Base-by-base conservation (phyloP, 2,797 vertebrate genomes). In the Bovichtus variegatus region DNA sequence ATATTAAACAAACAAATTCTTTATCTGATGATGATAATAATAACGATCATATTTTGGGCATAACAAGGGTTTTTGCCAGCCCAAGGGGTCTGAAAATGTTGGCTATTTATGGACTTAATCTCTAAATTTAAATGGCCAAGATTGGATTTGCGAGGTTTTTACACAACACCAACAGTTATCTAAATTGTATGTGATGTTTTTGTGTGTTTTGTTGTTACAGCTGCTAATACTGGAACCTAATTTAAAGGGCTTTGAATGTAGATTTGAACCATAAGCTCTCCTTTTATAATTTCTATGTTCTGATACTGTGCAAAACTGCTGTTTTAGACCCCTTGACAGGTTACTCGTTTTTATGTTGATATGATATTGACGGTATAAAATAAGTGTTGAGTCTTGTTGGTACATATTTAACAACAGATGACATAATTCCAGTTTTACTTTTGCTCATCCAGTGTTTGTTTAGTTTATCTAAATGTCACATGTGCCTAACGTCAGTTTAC, bases 201-300 rank as follows among this genome's bases (percentile, higher is more conserved):
- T 68, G 43, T 18, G 9, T 50, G 46, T 64, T 50, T 54, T n/a
- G 4, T 2, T 79, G 46, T 78, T 50, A 41, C 53, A 75, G 66
- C 34, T 69, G 71, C 59, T 77, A 38, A 40, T 19, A 46, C 23
- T 29, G 55, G 19, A 25, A 36, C 2, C 53, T 50, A 27, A n/a
- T 27, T 54, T 51, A 36, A 85, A 75, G 49, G 72, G 80, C 73
- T 53, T 58, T 82, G 78, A 85, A 89, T 89, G 84, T 85, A 85
- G 58, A 70, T n/a, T 49, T 25, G 4, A 8, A 70, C 47, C 29
- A 15, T 46, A 43, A 44, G 47, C 41, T 58, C 16, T 47, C 3
- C 2, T 63, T 71, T 60, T 61, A 38, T 61, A 18, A 50, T 25
- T 23, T 62, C 13, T 58, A 0, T 43, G 21, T 69, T 13, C 18